Evolutionary conservation across 2,797 vertebrate genomes (phyloP).

Genomic region (Chromis chromis): DNA sequence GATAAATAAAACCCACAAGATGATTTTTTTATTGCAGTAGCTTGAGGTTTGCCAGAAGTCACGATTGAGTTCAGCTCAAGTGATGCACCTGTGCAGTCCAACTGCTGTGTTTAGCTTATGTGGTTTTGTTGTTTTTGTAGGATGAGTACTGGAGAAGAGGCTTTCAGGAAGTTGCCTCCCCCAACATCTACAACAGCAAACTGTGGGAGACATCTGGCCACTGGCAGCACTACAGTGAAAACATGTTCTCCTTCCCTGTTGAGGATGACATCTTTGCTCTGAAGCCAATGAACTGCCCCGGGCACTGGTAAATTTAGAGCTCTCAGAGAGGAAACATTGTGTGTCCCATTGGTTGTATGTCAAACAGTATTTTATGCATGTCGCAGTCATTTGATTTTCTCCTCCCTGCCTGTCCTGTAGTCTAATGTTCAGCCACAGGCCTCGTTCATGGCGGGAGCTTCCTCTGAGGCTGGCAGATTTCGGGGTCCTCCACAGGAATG

Average conservation of each 20-base stretch:
- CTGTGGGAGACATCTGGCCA: constrained; percentile 96
- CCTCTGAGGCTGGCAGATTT: constrained; percentile 95
- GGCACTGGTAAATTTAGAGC: constrained; percentile 88
- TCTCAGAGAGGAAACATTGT: neutral
- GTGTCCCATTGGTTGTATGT: constrained; percentile 1
- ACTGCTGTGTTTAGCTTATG: neutral
- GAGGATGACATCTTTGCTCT: constrained; percentile 94
- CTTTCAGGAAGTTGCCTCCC: constrained; percentile 94
- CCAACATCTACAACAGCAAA: constrained; percentile 93
- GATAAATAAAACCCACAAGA: constrained; percentile 29
- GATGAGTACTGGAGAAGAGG: constrained; percentile 90
- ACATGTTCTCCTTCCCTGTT: constrained; percentile 94
- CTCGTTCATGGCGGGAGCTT: constrained; percentile 95
- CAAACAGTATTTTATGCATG: neutral
- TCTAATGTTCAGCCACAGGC: constrained; percentile 94
- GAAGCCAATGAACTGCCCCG: constrained; percentile 98
- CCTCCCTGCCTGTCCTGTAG: constrained; percentile 72
- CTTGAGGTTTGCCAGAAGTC: constrained; percentile 22
- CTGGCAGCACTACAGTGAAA: constrained; percentile 95
- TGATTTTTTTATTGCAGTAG: constrained; percentile 19
- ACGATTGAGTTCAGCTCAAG: constrained; percentile 1
- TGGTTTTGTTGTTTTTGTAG: constrained; percentile 74
- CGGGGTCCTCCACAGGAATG: constrained; percentile 94
- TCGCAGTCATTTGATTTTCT: constrained; percentile 2
- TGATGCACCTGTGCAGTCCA: constrained; percentile 30